Percentiles rank a stretch among this genome's conserved stretches.
phyloP scores from a whole-genome alignment of 2,797 vertebrate species.

The Poecilia gillii region DNA sequence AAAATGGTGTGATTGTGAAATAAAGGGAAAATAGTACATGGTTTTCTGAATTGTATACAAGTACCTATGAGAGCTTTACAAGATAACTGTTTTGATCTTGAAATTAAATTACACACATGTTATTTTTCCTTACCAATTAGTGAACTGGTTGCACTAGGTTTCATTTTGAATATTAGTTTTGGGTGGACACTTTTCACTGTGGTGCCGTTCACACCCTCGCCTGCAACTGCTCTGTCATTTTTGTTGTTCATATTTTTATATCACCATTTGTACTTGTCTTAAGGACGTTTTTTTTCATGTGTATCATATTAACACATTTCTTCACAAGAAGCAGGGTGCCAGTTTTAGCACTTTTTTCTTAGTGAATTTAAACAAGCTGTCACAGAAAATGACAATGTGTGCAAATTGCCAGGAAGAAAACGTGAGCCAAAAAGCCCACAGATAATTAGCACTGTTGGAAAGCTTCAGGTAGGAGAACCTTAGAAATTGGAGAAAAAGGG shows the following conservation, averaged over 20 bases:
- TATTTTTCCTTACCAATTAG: neutral
- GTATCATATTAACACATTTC: neutral
- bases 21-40: neutral
- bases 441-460: neutral
- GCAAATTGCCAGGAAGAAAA: neutral
- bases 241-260: neutral
- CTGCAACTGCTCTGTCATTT: neutral
- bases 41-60: neutral
- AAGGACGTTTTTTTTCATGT: neutral
- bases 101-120: neutral
- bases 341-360: neutral
- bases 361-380: neutral
- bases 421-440: neutral
- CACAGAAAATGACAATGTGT: neutral
- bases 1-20: neutral
- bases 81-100: neutral
- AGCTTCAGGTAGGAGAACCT: neutral
- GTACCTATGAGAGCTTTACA: neutral
- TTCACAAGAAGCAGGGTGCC: neutral
- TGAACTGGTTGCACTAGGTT: neutral
- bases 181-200: neutral
- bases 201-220: neutral
- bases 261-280: neutral
- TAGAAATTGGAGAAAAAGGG: neutral
- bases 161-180: neutral